A percentile compares a stretch with the other conserved stretches of the same genome.
These are phyloP conservation scores for Anagrus nilaparvatae DNA, from an alignment of 1,140 invertebrate genomes.

Conservation along the genomic window DNA sequence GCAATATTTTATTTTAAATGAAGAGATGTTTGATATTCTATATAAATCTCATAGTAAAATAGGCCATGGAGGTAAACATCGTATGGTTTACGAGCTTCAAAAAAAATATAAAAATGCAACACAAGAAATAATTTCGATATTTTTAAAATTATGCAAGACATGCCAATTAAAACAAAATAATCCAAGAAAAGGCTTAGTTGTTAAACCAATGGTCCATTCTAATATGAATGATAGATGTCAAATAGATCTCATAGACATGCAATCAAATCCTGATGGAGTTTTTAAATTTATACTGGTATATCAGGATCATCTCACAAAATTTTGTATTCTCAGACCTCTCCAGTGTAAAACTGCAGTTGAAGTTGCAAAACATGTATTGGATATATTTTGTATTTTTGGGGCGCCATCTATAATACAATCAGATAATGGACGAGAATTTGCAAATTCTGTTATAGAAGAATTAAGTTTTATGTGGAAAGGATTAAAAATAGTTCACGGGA, in stretches of 20 bases:
- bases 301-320: conserved; percentile 42
- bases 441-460: conserved; percentile 20
- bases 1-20: neutral
- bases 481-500: conserved; percentile 34
- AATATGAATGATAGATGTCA: conserved; percentile 19
- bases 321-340: conserved; percentile 25
- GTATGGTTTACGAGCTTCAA: neutral
- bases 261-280: conserved; percentile 24
- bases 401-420: conserved; percentile 32
- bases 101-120: neutral
- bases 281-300: conserved; percentile 40
- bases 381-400: conserved; percentile 32
- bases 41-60: neutral
- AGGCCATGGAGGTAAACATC: neutral
- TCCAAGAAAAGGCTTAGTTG: neutral
- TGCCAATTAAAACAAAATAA: neutral
- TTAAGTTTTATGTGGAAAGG: conserved; percentile 20
- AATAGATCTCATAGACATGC: neutral
- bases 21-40: neutral
- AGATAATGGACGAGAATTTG: conserved; percentile 35
- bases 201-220: conserved; percentile 17
- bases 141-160: neutral
- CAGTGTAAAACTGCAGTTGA: conserved; percentile 26
- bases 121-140: neutral
- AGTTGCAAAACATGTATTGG: conserved; percentile 21